phyloP scores from a whole-genome alignment of 2,888 invertebrate species.

The Oligia strigilis region DNA sequence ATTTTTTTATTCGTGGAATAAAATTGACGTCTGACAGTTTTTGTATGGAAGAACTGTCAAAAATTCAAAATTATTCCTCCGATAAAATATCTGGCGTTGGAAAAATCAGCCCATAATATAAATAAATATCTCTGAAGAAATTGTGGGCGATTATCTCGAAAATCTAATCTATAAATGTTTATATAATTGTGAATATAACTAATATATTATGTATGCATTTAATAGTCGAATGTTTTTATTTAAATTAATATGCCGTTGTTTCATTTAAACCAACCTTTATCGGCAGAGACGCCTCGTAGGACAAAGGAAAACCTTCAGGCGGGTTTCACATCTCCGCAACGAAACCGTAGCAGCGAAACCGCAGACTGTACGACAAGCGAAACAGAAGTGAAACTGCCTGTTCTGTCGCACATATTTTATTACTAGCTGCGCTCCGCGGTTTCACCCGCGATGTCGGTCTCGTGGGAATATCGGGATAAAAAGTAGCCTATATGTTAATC shows the following conservation, averaged over 20 bases:
- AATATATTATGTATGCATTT: conserved; percentile 65
- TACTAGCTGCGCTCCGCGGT: no score
- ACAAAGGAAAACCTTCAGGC: background rate
- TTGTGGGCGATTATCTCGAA: conserved; percentile 28
- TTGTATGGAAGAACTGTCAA: no score
- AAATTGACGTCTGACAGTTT: no score
- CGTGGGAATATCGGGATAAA: no score
- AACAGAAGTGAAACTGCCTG: no score
- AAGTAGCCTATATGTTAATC: no score
- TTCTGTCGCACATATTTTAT: background rate
- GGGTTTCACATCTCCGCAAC: background rate
- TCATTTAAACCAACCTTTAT: conserved; percentile 24
- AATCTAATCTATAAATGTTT: conserved; percentile 21
- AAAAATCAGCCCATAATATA: background rate
- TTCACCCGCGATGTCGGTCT: no score
- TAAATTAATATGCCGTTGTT: conserved; percentile 14
- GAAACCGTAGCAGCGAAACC: background rate
- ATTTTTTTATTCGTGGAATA: no score
- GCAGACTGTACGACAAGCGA: background rate
- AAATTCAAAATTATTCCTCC: no score
- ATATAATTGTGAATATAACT: conserved; percentile 51
- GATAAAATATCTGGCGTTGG: no score
- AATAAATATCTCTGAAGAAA: background rate
- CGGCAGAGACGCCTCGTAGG: background rate
- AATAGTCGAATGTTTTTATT: conserved; percentile 55